Evolutionary conservation across 1,140 invertebrate species (phyloP), one percentile per base, ranked within the genome.

Genomic region (Papilio aristodemus): DNA sequence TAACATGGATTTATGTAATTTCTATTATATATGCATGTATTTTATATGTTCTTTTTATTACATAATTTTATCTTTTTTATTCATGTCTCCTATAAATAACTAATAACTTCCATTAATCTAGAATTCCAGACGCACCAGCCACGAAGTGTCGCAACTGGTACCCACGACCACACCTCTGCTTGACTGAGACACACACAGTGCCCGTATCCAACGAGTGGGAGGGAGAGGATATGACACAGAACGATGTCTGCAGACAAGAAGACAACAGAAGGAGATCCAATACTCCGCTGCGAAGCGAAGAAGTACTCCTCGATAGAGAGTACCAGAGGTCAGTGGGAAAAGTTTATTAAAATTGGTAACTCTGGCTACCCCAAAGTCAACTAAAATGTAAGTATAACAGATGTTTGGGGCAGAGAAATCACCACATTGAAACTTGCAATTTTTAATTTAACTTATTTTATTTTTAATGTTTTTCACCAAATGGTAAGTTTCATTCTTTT

Each of bases 191-290:
- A 6, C 71, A 17, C 10, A 50, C 68, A 0, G 54, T 77, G 25
- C 77, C 74, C 0, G 57, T 79, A 0, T 71, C 79, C 27, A 75
- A 57, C 27, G 86, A 89, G 58, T 86, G 86, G 86, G 86, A 89
- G 70, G 80, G 75, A 1, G 86, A 86, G 11, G 85, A 86, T 22
- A n/a, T 43, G 62, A 79, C 72, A 27, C 80, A 83, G 69, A 70
- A 37, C 0, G 66, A 74, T 67, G 37, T 59, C 4, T 25, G 66
- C 10, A 32, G 39, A 11, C n/a, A 71, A 37, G 69, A 74, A 37
- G 9, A 14, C 4, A n/a, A 27, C 22, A 62, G 70, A 11, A 25
- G 72, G 13, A 62, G 69, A 14, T 70, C 76, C 6, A 67, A 46
- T 4, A 83, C 83, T 0, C 81, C 85, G 7, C 70, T 71, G 38